Evolutionary conservation across 2,797 vertebrate species (phyloP).

Genomic region (Enteromius argenteus): DNA sequence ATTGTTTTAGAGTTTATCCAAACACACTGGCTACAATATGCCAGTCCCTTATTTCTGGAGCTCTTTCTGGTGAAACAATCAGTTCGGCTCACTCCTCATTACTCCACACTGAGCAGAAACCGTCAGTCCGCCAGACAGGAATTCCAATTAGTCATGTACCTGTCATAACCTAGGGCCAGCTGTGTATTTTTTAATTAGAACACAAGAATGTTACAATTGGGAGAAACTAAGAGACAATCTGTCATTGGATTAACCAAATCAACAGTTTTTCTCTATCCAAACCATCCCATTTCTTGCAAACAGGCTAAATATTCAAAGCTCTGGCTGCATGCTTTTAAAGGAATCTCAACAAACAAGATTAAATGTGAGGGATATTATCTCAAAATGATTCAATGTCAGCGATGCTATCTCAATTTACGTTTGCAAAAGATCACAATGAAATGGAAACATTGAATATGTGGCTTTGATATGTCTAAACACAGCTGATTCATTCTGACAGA

Average conservation of each 20-base stretch:
- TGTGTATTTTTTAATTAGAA: conserved; percentile 17
- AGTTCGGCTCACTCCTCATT: conserved; percentile 63
- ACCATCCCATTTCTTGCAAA: not conserved
- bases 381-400: conserved; percentile 8
- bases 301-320: not conserved
- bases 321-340: not conserved
- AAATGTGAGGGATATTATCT: conserved; percentile 24
- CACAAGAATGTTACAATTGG: conserved; percentile 5
- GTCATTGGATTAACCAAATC: conserved; percentile 30
- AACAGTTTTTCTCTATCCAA: conserved; percentile 5
- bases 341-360: not conserved
- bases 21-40: conserved; percentile 64
- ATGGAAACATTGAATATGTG: conserved; percentile 11
- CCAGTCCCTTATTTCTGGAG: conserved; percentile 70
- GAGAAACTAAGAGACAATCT: conserved; percentile 7
- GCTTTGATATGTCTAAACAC: conserved; percentile 7
- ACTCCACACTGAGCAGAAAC: conserved; percentile 53
- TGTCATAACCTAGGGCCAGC: conserved; percentile 52
- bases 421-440: conserved; percentile 35
- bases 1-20: conserved; percentile 72
- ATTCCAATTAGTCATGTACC: conserved; percentile 60
- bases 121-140: conserved; percentile 66
- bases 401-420: conserved; percentile 20
- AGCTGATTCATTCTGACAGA: conserved; percentile 36
- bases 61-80: conserved; percentile 66